Evolutionary conservation across 2,888 invertebrate genomes (phyloP).

Genomic region (Fissipunctia ypsillon): DNA sequence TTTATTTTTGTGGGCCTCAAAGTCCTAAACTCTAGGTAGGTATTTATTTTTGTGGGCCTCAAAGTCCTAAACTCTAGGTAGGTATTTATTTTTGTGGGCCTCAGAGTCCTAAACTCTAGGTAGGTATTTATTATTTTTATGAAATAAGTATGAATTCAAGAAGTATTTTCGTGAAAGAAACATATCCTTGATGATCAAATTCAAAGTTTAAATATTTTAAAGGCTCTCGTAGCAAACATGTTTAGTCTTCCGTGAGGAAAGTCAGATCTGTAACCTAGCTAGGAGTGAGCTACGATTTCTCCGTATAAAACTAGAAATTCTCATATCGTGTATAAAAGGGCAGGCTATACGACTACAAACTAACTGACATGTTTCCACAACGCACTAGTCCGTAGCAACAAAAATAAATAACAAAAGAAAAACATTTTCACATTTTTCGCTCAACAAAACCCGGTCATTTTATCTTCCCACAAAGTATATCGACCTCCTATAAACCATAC

Average conservation of each 20-base stretch:
- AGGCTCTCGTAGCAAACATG: background rate
- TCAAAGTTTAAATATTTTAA: no score
- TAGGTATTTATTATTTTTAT: background rate
- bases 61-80: background rate
- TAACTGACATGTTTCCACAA: slow-evolving; percentile 3
- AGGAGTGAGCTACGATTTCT: background rate
- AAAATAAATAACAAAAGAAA: slow-evolving; percentile 57
- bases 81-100: background rate
- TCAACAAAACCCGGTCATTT: slow-evolving; percentile 59
- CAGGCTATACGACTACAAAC: background rate
- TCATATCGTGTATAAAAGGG: slow-evolving; percentile 5
- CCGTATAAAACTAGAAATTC: slow-evolving; percentile 2
- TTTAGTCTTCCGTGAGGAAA: background rate
- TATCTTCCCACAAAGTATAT: slow-evolving; percentile 71
- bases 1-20: background rate
- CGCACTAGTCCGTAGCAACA: slow-evolving; percentile 53
- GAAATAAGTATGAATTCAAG: no score
- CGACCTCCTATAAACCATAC: slow-evolving; percentile 70
- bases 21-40: background rate
- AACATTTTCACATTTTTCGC: slow-evolving; percentile 63
- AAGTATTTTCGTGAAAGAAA: background rate
- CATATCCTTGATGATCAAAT: no score
- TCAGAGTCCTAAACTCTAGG: background rate
- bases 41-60: background rate
- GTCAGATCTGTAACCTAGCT: background rate